Percentiles rank a stretch among this genome's conserved stretches.
phyloP scores from a whole-genome alignment of 2,797 vertebrate genomes.

The Scyliorhinus canicula region DNA sequence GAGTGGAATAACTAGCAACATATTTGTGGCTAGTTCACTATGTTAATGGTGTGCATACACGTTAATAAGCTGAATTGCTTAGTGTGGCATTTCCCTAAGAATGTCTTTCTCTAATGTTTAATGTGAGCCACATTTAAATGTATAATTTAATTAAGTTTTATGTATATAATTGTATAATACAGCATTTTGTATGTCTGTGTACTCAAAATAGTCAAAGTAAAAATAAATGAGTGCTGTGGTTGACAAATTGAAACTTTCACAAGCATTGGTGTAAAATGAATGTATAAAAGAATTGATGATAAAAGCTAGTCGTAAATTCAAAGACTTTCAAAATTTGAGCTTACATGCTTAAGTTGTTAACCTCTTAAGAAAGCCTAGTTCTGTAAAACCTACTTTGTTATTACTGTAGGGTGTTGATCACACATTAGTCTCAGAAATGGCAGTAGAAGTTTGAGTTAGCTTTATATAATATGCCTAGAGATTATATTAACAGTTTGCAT shows the following conservation, averaged over 20 bases:
- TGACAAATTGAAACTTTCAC: conserved; percentile 23
- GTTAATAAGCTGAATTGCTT: conserved; percentile 23
- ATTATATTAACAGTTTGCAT: neutral
- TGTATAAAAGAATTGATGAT: neutral
- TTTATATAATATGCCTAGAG: neutral
- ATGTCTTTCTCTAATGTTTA: neutral
- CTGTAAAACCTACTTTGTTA: neutral
- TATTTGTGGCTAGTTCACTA: conserved; percentile 18
- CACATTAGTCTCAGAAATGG: neutral
- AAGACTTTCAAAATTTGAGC: neutral
- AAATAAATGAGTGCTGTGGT: conserved; percentile 32
- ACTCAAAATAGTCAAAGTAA: conserved; percentile 34
- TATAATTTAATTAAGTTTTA: conserved; percentile 31
- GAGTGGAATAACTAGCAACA: conserved; percentile 58
- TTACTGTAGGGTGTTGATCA: neutral
- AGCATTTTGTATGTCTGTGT: conserved; percentile 26
- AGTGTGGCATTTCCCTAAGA: conserved; percentile 3
- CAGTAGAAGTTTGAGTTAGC: neutral
- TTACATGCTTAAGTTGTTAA: neutral
- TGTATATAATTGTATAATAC: conserved; percentile 36
- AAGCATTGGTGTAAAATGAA: neutral
- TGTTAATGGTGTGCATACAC: neutral
- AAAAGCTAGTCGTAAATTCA: neutral
- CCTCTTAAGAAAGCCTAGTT: neutral
- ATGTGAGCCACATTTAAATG: conserved; percentile 29